Percentiles rank a stretch among this genome's conserved stretches.
Conservation (phyloP, 2,113 vertebrate species). For the Melanerpes formicivorus region DNA sequence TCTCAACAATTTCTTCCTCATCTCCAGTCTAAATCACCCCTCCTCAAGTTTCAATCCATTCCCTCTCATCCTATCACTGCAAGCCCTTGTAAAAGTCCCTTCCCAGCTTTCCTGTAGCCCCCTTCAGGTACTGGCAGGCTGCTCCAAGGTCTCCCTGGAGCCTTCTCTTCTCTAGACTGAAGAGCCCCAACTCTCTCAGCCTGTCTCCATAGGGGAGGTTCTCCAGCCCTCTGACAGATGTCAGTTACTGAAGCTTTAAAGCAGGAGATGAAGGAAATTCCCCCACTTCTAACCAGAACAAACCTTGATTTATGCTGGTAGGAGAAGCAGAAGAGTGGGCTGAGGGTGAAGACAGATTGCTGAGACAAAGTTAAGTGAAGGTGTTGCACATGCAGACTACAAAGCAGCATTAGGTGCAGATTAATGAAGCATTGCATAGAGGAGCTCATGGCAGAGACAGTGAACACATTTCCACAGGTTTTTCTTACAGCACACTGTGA, state of each 20-base stretch:
- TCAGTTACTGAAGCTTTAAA: neutral
- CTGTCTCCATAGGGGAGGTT: too few species aligned
- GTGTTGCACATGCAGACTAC: slow-evolving; percentile 35
- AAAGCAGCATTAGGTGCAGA: slow-evolving; percentile 29
- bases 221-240: neutral
- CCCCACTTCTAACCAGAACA: slow-evolving; percentile 32
- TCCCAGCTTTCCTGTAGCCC: too few species aligned
- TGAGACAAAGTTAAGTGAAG: slow-evolving; percentile 20
- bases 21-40: too few species aligned
- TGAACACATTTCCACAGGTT: neutral
- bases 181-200: too few species aligned
- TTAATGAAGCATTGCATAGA: slow-evolving; percentile 38
- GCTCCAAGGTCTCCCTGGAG: too few species aligned
- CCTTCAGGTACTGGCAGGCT: too few species aligned
- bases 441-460: slow-evolving; percentile 16
- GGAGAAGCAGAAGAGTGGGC: neutral
- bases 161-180: too few species aligned
- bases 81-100: too few species aligned
- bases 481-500: slow-evolving; percentile 59
- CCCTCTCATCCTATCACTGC: too few species aligned
- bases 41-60: too few species aligned
- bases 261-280: neutral
- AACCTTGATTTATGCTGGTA: neutral
- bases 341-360: slow-evolving; percentile 10
- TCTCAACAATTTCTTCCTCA: too few species aligned